Percentiles rank a stretch among this genome's conserved stretches.
phyloP scores from a whole-genome alignment of 2,888 invertebrate genomes.

The Ichneumoninae sp. region DNA sequence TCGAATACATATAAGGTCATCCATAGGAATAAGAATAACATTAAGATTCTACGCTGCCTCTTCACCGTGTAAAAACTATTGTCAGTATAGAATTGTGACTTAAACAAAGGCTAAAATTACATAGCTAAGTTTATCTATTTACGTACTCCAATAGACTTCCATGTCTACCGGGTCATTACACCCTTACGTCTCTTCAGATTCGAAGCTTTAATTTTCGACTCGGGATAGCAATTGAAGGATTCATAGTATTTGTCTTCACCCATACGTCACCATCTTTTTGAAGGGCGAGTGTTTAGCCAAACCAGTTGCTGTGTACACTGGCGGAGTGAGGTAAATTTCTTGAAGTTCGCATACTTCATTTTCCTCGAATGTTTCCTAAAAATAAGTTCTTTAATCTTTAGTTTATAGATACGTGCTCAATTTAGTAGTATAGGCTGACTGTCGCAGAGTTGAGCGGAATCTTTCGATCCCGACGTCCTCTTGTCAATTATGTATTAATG shows the following conservation, averaged over 20 bases:
- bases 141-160: background rate
- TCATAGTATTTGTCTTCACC: slow-evolving; percentile 65
- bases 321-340: slow-evolving; percentile 82
- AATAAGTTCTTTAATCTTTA: background rate
- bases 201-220: background rate
- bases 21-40: too few species aligned
- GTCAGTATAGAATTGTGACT: too few species aligned
- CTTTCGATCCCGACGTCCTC: background rate
- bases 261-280: slow-evolving; percentile 79
- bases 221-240: background rate
- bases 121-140: background rate
- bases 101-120: background rate
- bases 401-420: background rate
- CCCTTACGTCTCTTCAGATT: background rate
- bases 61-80: too few species aligned
- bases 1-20: too few species aligned
- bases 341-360: slow-evolving; percentile 89
- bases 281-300: slow-evolving; percentile 77
- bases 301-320: slow-evolving; percentile 72
- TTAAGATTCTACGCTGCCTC: too few species aligned
- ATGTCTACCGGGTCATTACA: background rate
- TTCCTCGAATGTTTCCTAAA: slow-evolving; percentile 86
- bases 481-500: background rate
- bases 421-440: background rate
- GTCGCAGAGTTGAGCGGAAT: background rate